Evolutionary conservation across 2,797 vertebrate genomes (phyloP), one percentile per base, ranked within the genome.

Genomic region (Eulemur coronatus): DNA sequence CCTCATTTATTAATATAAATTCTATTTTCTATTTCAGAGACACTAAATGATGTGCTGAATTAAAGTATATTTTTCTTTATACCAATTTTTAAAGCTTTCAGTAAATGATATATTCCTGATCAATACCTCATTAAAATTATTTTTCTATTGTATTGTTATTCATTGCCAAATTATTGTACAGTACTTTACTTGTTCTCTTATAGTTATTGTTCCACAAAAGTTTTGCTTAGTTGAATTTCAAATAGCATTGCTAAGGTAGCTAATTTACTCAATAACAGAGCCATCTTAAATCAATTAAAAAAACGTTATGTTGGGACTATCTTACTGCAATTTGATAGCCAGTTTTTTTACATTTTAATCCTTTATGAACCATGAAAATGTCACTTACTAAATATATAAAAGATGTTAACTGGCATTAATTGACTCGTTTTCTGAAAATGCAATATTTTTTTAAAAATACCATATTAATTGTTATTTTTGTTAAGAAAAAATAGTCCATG

Each of bases 1-100:
- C 46, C 24, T 1, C 48, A 95, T 59, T 96, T 96, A 55, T 38
- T 89, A 96, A 94, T 88, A 93, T 84, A 96, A 92, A 59, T 13
- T 82, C 17, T 75, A 7, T 59, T 7, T 97, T 59, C 18, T 70
- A 5, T 85, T 67, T 95, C 41, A 86, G 46, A 93, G 9, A 59
- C 43, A 1, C 28, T 4, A 0, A 11, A 63, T 70, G 46, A 81
- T 94, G 0, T 3, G 50, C 79, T 88, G 52, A 69, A 88, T 97
- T 91, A 67, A 82, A 96, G 3, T 35, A 41, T 2, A 85, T 24
- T 93, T 90, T 28, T 89, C 11, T 81, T 81, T 94, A 75, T n/a
- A 10, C 1, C 89, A 63, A 84, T 43, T 82, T 89, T 67, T 65
- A 79, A 80, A 82, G 11, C 5, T 81, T 94, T 92, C 0, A 6